phyloP scores from a whole-genome alignment of 2,888 invertebrate species.

The Luperina nickerlii region DNA sequence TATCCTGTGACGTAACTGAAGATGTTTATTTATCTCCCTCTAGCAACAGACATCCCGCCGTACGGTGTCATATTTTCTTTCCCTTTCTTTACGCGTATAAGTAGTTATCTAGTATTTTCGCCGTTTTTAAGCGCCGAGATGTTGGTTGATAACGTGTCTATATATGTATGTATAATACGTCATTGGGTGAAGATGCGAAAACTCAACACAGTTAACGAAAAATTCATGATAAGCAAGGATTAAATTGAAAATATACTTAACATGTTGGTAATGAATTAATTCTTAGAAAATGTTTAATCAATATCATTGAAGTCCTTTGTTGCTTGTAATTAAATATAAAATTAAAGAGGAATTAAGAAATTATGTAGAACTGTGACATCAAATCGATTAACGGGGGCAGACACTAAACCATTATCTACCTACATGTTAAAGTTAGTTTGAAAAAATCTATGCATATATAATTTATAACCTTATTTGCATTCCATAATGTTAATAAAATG shows the following conservation, averaged over 20 bases:
- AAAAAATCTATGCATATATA: background rate
- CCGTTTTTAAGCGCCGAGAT: no score
- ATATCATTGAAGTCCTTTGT: no score
- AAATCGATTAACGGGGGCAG: background rate
- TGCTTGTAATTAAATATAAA: no score
- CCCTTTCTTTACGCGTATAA: no score
- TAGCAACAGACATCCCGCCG: no score
- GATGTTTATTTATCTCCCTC: no score
- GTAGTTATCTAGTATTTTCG: no score
- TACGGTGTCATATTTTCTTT: no score
- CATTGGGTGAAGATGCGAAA: slow-evolving; percentile 9
- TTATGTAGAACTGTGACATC: background rate
- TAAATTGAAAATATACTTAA: slow-evolving; percentile 10
- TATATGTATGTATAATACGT: no score
- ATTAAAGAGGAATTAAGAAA: background rate
- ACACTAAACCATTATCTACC: background rate
- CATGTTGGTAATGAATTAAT: background rate
- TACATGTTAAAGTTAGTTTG: background rate
- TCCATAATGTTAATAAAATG: background rate
- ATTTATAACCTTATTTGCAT: background rate
- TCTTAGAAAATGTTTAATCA: background rate
- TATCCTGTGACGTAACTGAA: no score
- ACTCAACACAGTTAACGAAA: background rate
- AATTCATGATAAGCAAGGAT: slow-evolving; percentile 10
- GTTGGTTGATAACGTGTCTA: no score